Base-by-base conservation (phyloP, 2,113 vertebrate species). In the Mesocricetus auratus region DNA sequence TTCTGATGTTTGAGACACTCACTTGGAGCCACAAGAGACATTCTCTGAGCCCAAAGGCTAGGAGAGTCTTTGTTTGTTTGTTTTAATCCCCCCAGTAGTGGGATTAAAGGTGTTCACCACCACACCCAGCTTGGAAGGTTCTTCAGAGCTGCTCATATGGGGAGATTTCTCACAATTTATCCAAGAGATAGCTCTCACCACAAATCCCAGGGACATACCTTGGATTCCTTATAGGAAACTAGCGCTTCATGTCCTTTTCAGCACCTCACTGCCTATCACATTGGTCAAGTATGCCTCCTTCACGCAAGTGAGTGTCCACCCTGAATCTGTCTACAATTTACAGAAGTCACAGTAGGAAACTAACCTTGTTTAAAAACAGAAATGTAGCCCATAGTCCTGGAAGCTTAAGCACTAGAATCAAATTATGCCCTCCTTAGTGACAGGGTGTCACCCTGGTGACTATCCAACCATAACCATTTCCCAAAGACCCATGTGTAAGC, bases 11-110 rank as follows among this genome's bases (percentile, higher is more conserved):
- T 77, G 85, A 91, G 99, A 96, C 98, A 98, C 96, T 68, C 98
- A 98, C 93, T 99, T 99, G 62, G 98, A 98, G 94, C 98, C 98
- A 98, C 98, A 99, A 68, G 98, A 98, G 73, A 98, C 98, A 47
- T 98, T 88, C 74, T 7, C 56, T 60, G 81, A 29, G n/a, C 56
- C 81, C 56, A 62, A 22, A 19, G 7, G 53, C n/a, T 83, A 83
- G 53, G 36, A 53, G 33, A 17, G 56, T 62, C 22, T 42, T 58
- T 4, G 2, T 62, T 82, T 15, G 39, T 60, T 82, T 39, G 15
- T n/a, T 82, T 56, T 56, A 56, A 56, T 56, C 10, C 53, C 53
- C 11, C 13, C n/a, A 45, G 47, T 53, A 31, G 29, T 53, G 47
- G 47, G 31, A 53, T 53, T 79, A 79, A 31, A 85, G 58, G 15